Percentiles rank a stretch among this genome's conserved stretches.
Conservation (phyloP, 2,888 invertebrate genomes). For the Argyresthia goedartella region DNA sequence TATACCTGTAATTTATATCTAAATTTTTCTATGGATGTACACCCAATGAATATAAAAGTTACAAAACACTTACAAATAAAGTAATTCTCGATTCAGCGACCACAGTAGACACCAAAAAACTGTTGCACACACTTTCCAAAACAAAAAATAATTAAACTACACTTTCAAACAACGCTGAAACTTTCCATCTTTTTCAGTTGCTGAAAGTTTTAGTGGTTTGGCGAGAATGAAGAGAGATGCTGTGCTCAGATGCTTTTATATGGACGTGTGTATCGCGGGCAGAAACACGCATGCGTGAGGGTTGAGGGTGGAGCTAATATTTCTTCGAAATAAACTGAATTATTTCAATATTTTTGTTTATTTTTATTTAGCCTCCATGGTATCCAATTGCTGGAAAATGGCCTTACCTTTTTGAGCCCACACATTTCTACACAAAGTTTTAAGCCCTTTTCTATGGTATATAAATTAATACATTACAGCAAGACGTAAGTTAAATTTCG, state of each 20-base stretch:
- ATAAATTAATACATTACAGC: no score
- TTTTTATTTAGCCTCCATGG: no score
- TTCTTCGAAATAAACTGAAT: not conserved
- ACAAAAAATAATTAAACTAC: not conserved
- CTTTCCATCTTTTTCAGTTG: not conserved
- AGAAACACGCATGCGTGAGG: slow-evolving; percentile 33
- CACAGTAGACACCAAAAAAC: slow-evolving; percentile 33
- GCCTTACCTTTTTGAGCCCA: no score
- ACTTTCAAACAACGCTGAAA: not conserved
- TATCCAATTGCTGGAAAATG: no score
- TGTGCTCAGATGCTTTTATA: slow-evolving; percentile 7
- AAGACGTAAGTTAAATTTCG: no score
- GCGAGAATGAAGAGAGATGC: slow-evolving; percentile 39
- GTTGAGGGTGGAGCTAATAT: slow-evolving; percentile 2
- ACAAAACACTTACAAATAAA: no score
- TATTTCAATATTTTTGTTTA: no score
- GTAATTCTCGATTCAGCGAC: slow-evolving; percentile 1
- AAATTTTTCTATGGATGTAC: no score
- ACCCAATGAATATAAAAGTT: no score
- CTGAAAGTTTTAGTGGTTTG: slow-evolving; percentile 19
- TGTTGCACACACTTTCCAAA: slow-evolving; percentile 14
- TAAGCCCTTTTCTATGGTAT: no score
- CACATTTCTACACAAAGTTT: no score
- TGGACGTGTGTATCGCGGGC: not conserved
- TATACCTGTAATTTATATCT: no score